phyloP scores from a whole-genome alignment of 2,113 vertebrate species.

The Typhlomys cinereus region DNA sequence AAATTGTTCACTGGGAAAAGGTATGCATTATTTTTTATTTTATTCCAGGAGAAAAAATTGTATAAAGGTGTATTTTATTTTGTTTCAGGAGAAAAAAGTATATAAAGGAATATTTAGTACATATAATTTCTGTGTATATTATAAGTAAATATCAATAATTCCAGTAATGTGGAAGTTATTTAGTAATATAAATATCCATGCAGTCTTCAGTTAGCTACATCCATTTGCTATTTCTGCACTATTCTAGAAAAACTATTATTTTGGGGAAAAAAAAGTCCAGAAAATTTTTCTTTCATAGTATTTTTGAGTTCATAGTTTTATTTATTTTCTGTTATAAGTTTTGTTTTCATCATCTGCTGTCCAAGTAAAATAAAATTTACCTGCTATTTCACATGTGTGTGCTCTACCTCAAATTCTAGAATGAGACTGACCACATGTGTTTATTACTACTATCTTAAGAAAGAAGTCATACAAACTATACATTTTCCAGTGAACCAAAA shows the following conservation, averaged over 20 bases:
- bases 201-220: neutral
- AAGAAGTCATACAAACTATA: neutral
- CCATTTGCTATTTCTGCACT: neutral
- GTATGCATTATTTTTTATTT: slow-evolving; percentile 84
- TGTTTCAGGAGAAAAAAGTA: neutral
- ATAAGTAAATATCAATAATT: slow-evolving; percentile 16
- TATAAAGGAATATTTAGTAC: neutral
- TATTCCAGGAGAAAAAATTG: neutral
- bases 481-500: neutral
- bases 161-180: slow-evolving; percentile 11
- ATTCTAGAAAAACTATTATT: slow-evolving; percentile 10
- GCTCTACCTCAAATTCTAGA: neutral
- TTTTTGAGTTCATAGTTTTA: slow-evolving; percentile 68
- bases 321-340: slow-evolving; percentile 70
- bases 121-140: neutral
- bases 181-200: neutral
- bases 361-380: slow-evolving; percentile 67
- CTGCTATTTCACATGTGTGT: slow-evolving; percentile 44
- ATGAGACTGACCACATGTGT: neutral
- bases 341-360: slow-evolving; percentile 67
- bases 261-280: slow-evolving; percentile 46
- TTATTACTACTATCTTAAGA: neutral
- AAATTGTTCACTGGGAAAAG: slow-evolving; percentile 99
- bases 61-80: neutral
- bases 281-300: slow-evolving; percentile 55